Conservation (phyloP, 2,888 invertebrate genomes). For the Chaitophorus viminalis region DNA sequence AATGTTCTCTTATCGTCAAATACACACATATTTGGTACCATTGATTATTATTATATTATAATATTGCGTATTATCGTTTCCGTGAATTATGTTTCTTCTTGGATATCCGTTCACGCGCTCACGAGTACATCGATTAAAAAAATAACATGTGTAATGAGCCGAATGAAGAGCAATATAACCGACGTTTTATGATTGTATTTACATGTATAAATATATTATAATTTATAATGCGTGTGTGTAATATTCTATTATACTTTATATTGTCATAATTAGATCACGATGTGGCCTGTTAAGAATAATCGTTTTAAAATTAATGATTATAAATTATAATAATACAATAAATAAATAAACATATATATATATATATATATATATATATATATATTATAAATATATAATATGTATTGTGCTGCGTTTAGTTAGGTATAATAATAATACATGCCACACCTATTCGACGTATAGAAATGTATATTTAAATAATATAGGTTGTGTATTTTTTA, state of each 20-base stretch:
- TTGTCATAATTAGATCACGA: not conserved
- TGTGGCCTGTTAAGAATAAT: not conserved
- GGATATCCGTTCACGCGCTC: conserved; percentile 15
- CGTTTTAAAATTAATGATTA: not conserved
- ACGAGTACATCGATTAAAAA: not conserved
- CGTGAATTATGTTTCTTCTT: conserved; percentile 34
- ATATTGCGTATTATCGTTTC: conserved; percentile 29
- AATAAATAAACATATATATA: no score
- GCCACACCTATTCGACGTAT: not conserved
- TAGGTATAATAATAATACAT: not conserved
- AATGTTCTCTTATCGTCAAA: not conserved
- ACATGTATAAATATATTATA: not conserved
- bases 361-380: no score
- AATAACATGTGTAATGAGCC: not conserved
- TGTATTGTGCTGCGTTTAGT: no score
- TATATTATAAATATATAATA: no score
- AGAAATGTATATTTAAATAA: not conserved
- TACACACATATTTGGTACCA: conserved; percentile 30
- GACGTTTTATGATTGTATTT: not conserved
- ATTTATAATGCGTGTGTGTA: not conserved
- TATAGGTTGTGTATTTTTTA: not conserved
- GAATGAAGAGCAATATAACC: not conserved
- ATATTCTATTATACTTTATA: not conserved
- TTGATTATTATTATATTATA: not conserved
- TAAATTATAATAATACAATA: not conserved